Percentiles rank a stretch among this genome's conserved stretches.
These are phyloP conservation scores for Diorhabda elongata DNA, from an alignment of 1,140 invertebrate genomes.

Conservation along the genomic window DNA sequence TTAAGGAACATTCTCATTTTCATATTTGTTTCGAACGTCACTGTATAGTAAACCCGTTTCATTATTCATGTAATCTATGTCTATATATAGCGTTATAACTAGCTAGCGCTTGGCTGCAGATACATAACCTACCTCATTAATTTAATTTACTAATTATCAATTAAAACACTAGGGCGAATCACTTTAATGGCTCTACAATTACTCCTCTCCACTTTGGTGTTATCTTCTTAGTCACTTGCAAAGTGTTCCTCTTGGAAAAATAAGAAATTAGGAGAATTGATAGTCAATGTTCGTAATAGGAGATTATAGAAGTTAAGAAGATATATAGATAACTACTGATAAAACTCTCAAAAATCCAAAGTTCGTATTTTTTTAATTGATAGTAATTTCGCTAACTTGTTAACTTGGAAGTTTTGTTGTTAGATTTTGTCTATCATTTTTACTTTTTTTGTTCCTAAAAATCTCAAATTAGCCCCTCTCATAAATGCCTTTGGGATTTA, in stretches of 20 bases:
- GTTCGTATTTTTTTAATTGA: too few relatives aligned
- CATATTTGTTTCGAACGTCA: background rate
- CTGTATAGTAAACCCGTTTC: background rate
- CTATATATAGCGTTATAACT: slow-evolving; percentile 11
- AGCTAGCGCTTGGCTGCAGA: slow-evolving; percentile 6
- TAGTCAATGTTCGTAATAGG: too few relatives aligned
- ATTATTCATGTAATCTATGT: background rate
- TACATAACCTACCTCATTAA: slow-evolving; percentile 20
- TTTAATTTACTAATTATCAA: slow-evolving; percentile 22
- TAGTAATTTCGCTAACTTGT: too few relatives aligned
- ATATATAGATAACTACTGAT: too few relatives aligned
- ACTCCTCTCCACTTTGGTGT: slow-evolving; percentile 6
- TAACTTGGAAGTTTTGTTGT: too few relatives aligned
- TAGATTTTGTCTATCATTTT: too few relatives aligned
- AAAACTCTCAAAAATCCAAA: too few relatives aligned
- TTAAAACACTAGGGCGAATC: slow-evolving; percentile 21
- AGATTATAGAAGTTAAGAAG: too few relatives aligned
- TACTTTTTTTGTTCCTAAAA: too few relatives aligned
- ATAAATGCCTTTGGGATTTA: too few relatives aligned
- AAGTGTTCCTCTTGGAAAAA: background rate
- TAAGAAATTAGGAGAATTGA: background rate
- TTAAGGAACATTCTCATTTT: too few relatives aligned
- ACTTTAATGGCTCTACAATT: slow-evolving; percentile 18
- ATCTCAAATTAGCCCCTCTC: too few relatives aligned
- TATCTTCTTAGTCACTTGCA: slow-evolving; percentile 3